Base-by-base conservation (phyloP, 2,113 vertebrate genomes). In the Cheirogaleus medius region DNA sequence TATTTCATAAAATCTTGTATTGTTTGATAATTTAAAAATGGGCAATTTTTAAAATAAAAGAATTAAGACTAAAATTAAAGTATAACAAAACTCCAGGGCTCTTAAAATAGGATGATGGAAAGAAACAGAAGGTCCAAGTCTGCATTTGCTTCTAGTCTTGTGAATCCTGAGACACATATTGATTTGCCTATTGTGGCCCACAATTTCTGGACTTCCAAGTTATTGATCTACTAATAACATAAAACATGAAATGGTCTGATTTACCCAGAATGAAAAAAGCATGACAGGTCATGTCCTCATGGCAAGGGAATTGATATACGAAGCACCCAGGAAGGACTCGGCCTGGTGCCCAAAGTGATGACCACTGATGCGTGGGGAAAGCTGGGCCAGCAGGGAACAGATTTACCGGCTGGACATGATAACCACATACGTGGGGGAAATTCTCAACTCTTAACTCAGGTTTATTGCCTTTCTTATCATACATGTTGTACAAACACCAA, bases 11-110 rank as follows among this genome's bases (percentile, higher is more conserved):
- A 87, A 42, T 84, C 80, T 63, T 88, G 21, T 39, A 39, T 86
- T 76, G 37, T 76, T 86, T 83, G 58, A 39, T 63, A 87, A 76
- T 91, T 91, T 84, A 66, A 64, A 71, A 95, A 90, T 49, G 52
- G 56, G 54, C 5, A 77, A 66, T 86, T 73, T 97, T 83, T 37
- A 39, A 96, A 90, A 90, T 60, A 64, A 56, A 52, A 91, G 60
- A 94, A 76, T 18, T 78, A 56, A 86, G 34, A 68, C 11, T 44
- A 56, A 88, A 89, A 85, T 85, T 69, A 58, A 74, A 56, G 20
- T 73, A 80, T 78, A 80, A 69, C 4, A 37, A 96, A 85, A 47
- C 58, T 69, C 0, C n/a, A 82, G 47, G 42, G 23, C 58, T 89
- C 52, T 82, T 83, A 37, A 91, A 71, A 94, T 34, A 71, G 9